A percentile compares a stretch with the other conserved stretches of the same genome.
These are phyloP conservation scores for Steatocranus sp. DNA, from an alignment of 2,797 vertebrate genomes.

Conservation along the genomic window DNA sequence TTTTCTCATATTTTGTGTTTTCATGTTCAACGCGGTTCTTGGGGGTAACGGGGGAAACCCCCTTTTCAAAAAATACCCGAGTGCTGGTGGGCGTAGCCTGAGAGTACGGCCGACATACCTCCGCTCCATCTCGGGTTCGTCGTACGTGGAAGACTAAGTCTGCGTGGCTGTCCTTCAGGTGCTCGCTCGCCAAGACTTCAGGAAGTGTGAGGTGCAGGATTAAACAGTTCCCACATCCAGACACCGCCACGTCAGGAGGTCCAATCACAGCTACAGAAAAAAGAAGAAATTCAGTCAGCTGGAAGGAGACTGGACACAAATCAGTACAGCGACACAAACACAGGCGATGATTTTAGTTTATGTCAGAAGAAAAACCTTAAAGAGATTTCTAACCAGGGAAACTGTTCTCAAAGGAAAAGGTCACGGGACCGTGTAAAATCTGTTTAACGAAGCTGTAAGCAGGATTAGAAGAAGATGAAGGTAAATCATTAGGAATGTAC, in stretches of 20 bases:
- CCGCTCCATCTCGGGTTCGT: slow-evolving; percentile 42
- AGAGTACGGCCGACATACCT: slow-evolving; percentile 20
- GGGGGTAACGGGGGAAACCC: neutral
- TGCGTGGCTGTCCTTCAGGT: neutral
- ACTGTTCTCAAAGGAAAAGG: neutral
- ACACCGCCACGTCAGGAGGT: slow-evolving; percentile 45
- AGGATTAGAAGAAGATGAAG: neutral
- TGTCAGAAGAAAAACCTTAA: neutral
- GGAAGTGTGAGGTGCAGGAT: slow-evolving; percentile 41
- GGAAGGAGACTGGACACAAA: neutral
- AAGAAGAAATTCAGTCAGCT: neutral
- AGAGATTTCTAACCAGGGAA: neutral
- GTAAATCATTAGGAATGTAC: neutral
- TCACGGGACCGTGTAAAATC: neutral
- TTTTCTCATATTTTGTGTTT: neutral
- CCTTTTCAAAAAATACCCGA: neutral
- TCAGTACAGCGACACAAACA: neutral
- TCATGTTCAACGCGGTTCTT: neutral
- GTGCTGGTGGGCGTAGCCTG: neutral
- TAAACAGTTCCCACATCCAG: slow-evolving; percentile 70
- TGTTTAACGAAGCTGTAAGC: neutral
- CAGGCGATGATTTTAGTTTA: neutral
- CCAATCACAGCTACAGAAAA: slow-evolving; percentile 50
- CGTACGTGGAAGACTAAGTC: slow-evolving; percentile 8
- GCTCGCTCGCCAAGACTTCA: neutral